These are phyloP conservation scores for Perizoma affinitatum DNA, from an alignment of 2,888 invertebrate species.

Conservation along the genomic window DNA sequence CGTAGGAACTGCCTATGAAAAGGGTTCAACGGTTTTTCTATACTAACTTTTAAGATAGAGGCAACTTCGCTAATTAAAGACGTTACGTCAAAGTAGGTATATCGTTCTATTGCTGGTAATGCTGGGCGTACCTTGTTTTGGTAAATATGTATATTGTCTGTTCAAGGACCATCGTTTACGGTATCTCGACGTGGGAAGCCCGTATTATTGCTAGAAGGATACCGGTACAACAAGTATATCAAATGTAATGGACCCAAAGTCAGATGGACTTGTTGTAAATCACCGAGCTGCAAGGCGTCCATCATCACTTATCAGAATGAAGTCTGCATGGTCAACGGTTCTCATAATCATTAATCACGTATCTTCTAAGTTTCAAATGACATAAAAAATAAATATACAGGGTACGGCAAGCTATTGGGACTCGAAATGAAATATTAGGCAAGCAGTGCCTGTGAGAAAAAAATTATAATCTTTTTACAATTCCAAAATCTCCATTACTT, in stretches of 20 bases:
- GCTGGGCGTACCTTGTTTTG: background rate
- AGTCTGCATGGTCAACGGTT: constrained; percentile 20
- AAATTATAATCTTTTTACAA: too few species aligned
- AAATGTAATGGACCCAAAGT: constrained; percentile 27
- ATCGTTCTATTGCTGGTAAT: too few species aligned
- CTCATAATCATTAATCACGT: constrained; percentile 29
- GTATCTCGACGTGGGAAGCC: constrained; percentile 56
- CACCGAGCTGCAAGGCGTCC: constrained; percentile 13
- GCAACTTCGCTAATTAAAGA: too few species aligned
- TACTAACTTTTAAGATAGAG: too few species aligned
- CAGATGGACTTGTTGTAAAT: constrained; percentile 23
- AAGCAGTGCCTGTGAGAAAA: too few species aligned
- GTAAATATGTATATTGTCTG: background rate
- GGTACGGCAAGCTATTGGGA: background rate
- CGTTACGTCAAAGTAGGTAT: too few species aligned
- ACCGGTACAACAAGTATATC: constrained; percentile 43
- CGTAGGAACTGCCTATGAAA: too few species aligned
- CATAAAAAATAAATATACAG: background rate
- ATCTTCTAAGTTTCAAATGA: too few species aligned
- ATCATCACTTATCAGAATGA: constrained; percentile 15
- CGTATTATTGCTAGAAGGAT: constrained; percentile 43
- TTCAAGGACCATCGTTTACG: constrained; percentile 7
- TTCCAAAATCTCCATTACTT: too few species aligned
- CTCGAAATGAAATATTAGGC: background rate
- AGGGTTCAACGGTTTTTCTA: too few species aligned